phyloP scores from a whole-genome alignment of 2,113 vertebrate species.

The Empidonax alnorum region DNA sequence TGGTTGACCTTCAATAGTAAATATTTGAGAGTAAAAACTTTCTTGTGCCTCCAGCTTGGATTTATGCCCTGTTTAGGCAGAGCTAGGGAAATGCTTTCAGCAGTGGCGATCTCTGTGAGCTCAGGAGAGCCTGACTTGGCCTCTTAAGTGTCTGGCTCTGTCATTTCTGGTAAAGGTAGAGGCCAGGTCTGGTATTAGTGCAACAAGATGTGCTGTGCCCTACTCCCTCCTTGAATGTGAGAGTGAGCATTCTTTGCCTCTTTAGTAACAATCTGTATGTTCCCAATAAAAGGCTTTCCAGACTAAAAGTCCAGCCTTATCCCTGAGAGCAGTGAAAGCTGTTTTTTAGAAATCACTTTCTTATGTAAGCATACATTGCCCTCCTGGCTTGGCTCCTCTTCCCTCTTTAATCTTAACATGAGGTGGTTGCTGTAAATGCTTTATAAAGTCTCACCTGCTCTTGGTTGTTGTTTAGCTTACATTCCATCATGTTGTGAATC shows the following conservation, averaged over 20 bases:
- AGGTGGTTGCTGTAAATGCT: neutral
- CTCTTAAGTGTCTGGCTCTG: neutral
- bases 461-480: neutral
- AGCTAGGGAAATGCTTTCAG: neutral
- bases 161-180: neutral
- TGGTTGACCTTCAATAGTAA: neutral
- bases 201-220: neutral
- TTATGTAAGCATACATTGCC: rapidly evolving
- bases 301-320: neutral
- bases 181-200: neutral
- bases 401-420: neutral
- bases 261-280: neutral
- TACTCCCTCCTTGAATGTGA: rapidly evolving
- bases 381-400: neutral
- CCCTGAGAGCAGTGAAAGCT: neutral
- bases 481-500: neutral
- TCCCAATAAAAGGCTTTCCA: neutral
- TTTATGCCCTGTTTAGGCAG: rapidly evolving
- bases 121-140: neutral
- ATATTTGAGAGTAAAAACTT: neutral
- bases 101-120: neutral
- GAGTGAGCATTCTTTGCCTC: neutral
- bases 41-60: neutral
- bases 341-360: neutral
- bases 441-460: neutral